A percentile compares a stretch with the other conserved stretches of the same genome.
These are phyloP conservation scores for Carcinoscorpius rotundicauda DNA, from an alignment of 1,140 invertebrate genomes.

Conservation along the genomic window DNA sequence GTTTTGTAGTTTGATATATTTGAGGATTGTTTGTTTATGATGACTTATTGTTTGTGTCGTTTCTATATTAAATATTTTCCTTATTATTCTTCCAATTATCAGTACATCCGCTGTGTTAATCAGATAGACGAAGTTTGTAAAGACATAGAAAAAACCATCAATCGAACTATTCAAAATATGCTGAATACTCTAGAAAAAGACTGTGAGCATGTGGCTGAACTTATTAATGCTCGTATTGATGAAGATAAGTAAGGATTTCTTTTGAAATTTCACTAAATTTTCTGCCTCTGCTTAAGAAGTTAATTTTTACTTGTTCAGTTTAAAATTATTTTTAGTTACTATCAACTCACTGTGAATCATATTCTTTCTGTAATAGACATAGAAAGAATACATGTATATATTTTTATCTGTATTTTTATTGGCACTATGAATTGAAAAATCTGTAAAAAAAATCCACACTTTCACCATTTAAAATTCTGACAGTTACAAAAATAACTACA, in stretches of 20 bases:
- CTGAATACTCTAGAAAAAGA: constrained; percentile 45
- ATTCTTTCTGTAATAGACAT: constrained; percentile 1
- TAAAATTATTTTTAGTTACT: not conserved
- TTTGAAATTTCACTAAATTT: not conserved
- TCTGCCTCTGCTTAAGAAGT: not conserved
- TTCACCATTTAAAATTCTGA: too few species aligned
- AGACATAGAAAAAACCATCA: constrained; percentile 46
- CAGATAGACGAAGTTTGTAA: constrained; percentile 48
- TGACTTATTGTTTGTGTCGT: too few species aligned
- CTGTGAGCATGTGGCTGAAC: constrained; percentile 38
- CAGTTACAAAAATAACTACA: too few species aligned
- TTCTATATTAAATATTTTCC: too few species aligned
- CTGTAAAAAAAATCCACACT: too few species aligned
- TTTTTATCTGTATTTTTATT: constrained; percentile 19
- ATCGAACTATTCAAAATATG: constrained; percentile 46
- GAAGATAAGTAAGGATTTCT: constrained; percentile 32
- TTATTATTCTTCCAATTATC: constrained; percentile 14
- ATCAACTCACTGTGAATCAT: not conserved
- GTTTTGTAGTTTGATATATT: too few species aligned
- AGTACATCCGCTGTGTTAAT: constrained; percentile 41
- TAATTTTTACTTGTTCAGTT: not conserved
- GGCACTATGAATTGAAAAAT: not conserved
- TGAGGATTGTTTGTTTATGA: too few species aligned
- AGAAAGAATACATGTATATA: not conserved
- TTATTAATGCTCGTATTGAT: constrained; percentile 36